Base-by-base conservation (phyloP, 2,113 vertebrate genomes). In the Abramis brama region DNA sequence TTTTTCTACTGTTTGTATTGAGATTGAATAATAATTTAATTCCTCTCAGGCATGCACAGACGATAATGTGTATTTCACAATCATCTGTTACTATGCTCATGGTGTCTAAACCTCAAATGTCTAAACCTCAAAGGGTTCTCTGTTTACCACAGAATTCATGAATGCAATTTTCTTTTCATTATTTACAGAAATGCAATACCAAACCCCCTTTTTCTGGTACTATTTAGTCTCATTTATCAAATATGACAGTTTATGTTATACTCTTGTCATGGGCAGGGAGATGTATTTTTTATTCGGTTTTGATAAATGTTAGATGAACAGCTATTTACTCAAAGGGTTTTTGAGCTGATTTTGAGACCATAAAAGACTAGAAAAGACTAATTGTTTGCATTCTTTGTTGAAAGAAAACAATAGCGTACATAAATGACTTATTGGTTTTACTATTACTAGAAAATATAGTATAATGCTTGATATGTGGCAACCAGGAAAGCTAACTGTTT, bases 211-310 rank as follows among this genome's bases (percentile, higher is more conserved):
- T 47, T 68, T 43, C n/a, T 50, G 15, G 36, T 82, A 6, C 8
- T 30, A 68, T 82, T 82, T 82, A 50, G n/a, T 68, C 60, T 50
- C 59, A 82, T 82, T 82, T 50, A 82, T 82, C 64, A 83, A 83
- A 57, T 47, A 71, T 71, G 66, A 83, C 47, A 45, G 33, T 39
- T 83, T 73, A 68, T 82, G 30, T 43, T 73, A 73, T 23, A 73
- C 33, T 55, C 21, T 36, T 83, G 47, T 83, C 68, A 59, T 71
- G 13, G 82, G 25, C 21, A 83, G 52, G 30, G 19, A 19, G 6
- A 27, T 73, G 13, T 36, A 43, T 83, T 55, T 33, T 70, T 70
- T 70, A 70, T 74, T 83, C 59, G 7, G 57, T 70, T 52, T 52
- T 73, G 50, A 39, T 83, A 83, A 83, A 36, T 73, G 66, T 73